phyloP scores from a whole-genome alignment of 2,888 invertebrate species.

The Ichneumon xanthorius region DNA sequence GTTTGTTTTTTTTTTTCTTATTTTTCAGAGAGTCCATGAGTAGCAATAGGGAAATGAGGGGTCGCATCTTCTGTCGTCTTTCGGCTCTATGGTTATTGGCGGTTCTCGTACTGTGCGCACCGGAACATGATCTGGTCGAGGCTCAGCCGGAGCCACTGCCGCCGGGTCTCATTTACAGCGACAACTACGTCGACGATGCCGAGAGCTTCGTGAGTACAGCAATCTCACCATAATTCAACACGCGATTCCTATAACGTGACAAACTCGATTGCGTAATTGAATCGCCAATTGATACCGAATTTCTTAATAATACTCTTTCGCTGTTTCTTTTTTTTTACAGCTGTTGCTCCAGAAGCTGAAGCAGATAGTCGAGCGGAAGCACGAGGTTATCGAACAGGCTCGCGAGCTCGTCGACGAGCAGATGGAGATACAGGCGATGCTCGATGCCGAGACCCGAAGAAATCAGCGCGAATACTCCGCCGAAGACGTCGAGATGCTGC shows the following conservation, averaged over 20 bases:
- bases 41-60: slow-evolving; percentile 77
- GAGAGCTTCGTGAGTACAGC: slow-evolving; percentile 75
- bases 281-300: neutral
- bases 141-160: slow-evolving; percentile 76
- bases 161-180: slow-evolving; percentile 73
- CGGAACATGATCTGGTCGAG: slow-evolving; percentile 67
- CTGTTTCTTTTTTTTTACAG: slow-evolving; percentile 42
- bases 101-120: slow-evolving; percentile 72
- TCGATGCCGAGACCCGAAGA: slow-evolving; percentile 74
- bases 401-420: slow-evolving; percentile 78
- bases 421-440: slow-evolving; percentile 76
- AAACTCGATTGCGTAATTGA: neutral
- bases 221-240: neutral
- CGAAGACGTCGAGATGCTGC: slow-evolving; percentile 77
- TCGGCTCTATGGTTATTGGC: slow-evolving; percentile 77
- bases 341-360: slow-evolving; percentile 76
- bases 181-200: slow-evolving; percentile 72
- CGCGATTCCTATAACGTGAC: neutral
- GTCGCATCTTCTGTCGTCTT: slow-evolving; percentile 69
- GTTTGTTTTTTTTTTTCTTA: neutral
- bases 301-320: slow-evolving; percentile 5
- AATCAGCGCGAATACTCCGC: slow-evolving; percentile 71
- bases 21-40: slow-evolving; percentile 59
- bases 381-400: slow-evolving; percentile 77
- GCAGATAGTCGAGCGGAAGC: slow-evolving; percentile 74